phyloP scores from a whole-genome alignment of 2,797 vertebrate genomes.

The Schizothorax lantsangensis region DNA sequence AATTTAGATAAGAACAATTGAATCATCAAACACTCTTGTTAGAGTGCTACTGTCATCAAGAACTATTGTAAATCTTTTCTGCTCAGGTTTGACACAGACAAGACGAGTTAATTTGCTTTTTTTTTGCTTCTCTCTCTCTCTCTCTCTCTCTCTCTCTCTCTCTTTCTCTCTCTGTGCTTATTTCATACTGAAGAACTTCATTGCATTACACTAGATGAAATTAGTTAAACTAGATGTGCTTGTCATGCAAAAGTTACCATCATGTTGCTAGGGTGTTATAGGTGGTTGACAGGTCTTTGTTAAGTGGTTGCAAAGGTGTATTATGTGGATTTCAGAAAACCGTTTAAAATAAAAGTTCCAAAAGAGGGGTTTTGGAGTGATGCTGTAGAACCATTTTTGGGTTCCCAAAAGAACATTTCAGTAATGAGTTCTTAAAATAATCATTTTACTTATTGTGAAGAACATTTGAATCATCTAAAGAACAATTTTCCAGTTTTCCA shows the following conservation, averaged over 20 bases:
- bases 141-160: no score
- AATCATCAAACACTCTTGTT: conserved; percentile 69
- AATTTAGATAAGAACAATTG: conserved; percentile 79
- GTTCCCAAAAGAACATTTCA: not conserved
- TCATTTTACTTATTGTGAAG: not conserved
- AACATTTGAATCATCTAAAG: not conserved
- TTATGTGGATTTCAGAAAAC: not conserved
- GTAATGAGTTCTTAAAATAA: not conserved
- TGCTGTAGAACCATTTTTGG: not conserved
- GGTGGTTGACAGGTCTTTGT: not conserved
- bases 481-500: not conserved
- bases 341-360: not conserved
- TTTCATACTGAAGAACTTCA: not conserved
- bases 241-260: not conserved
- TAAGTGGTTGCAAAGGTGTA: not conserved
- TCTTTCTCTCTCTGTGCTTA: not conserved
- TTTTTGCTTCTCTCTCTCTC: no score
- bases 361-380: not conserved
- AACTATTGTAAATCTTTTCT: conserved; percentile 55
- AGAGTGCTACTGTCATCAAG: conserved; percentile 59
- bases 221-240: not conserved
- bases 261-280: not conserved
- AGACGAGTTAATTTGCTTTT: not conserved
- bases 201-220: not conserved
- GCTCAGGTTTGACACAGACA: conserved; percentile 20